Evolutionary conservation across 2,888 invertebrate species (phyloP).

Genomic region (Entomobrya multifasciata): DNA sequence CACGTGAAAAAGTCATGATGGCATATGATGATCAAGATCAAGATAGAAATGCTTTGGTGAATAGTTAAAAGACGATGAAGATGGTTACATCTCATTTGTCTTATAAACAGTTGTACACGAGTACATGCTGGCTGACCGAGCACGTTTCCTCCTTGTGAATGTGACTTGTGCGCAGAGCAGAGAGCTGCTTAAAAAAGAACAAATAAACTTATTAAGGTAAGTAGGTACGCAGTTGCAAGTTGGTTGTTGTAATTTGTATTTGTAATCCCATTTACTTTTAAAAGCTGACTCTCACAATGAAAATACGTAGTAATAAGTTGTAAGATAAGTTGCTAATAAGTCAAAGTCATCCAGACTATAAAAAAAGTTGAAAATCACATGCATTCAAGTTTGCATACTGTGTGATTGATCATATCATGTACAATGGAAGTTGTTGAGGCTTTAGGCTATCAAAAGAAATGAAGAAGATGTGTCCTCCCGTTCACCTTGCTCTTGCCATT

Average conservation of each 20-base stretch:
- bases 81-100: too few species aligned
- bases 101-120: too few species aligned
- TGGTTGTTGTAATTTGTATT: too few species aligned
- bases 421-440: background rate
- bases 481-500: constrained; percentile 35
- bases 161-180: too few species aligned
- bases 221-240: too few species aligned
- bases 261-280: too few species aligned
- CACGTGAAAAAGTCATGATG: constrained; percentile 62
- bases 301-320: too few species aligned
- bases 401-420: too few species aligned
- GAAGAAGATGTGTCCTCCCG: constrained; percentile 21
- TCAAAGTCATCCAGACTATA: constrained; percentile 29
- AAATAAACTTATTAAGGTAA: background rate
- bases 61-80: too few species aligned
- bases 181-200: background rate
- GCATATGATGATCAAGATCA: background rate
- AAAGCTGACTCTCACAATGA: too few species aligned
- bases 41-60: background rate
- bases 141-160: constrained; percentile 15
- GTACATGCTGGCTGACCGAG: background rate
- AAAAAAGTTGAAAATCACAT: background rate
- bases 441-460: background rate
- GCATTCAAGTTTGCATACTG: background rate
- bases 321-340: background rate